Base-by-base conservation (phyloP, 2,888 invertebrate species). In the Idaea aversata region DNA sequence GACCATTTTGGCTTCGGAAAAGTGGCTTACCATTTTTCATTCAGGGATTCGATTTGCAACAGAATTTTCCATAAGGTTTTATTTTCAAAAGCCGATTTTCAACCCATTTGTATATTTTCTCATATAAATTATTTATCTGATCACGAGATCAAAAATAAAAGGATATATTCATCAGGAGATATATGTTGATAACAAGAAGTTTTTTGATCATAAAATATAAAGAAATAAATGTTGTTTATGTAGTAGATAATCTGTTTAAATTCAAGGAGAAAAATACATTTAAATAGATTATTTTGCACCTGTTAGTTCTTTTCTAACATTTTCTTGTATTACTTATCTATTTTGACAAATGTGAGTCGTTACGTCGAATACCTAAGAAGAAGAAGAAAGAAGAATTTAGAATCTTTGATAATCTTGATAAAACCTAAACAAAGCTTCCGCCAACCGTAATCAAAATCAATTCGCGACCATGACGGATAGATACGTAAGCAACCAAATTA, bases 1-100 rank as follows among this genome's bases (percentile, higher is more conserved):
- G 47, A 13, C 47, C 62, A 38, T 64, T 70, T 64, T 13, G 63
- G 65, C 61, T 65, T 63, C 35, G 59, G 59, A 67, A 63, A 70
- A 72, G 63, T 67, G 63, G 72, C 61, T 67, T 65, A 63, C 61
- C 61, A 64, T 62, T 70, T 67, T 68, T 62, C 59, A 65, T 63
- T 67, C 59, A 58, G 16, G 47, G 59, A 67, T 47, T 66, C 60
- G 4, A 47, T 47, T 47, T 47, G 47, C 47, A 47, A 47, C 13
- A 7, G 4, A 47, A 47, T 13, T 47, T 47, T 47, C 13, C 10
- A 47, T 47, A 47, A 47, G 47, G 47, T 10, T 47, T 47, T 47
- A 47, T 47, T 10, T 5, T 47, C 4, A 47, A 47, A 47, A 47
- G 6, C 4, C 47, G 47, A 47, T 47, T 47, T 10, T 36, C 36